Conservation (phyloP, 2,888 invertebrate species). For the Volucella zonaria region DNA sequence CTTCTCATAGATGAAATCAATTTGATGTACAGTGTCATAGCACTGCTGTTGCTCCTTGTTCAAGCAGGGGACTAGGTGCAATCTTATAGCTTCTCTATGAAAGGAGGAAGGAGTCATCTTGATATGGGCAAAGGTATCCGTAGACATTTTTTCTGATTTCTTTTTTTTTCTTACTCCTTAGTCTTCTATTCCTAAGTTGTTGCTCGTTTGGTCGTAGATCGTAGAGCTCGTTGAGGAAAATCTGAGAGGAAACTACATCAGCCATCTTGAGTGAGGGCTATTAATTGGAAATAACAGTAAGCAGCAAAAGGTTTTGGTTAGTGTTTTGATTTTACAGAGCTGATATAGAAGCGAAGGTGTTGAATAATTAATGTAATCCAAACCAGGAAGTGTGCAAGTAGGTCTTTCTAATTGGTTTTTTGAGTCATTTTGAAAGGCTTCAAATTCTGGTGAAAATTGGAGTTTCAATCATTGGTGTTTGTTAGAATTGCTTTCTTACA, state of each 20-base stretch:
- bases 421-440: slow-evolving; percentile 1
- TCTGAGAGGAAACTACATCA: slow-evolving; percentile 7
- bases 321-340: slow-evolving; percentile 43
- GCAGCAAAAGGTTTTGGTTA: slow-evolving; percentile 22
- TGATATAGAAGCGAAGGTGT: slow-evolving; percentile 68
- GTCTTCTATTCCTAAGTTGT: slow-evolving; percentile 10
- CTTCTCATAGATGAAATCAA: slow-evolving; percentile 74
- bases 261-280: slow-evolving; percentile 33
- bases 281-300: slow-evolving; percentile 69
- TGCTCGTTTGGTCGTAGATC: slow-evolving; percentile 14
- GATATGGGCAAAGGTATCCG: slow-evolving; percentile 56
- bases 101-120: slow-evolving; percentile 70
- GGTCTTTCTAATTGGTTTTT: slow-evolving; percentile 51
- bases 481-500: too few relatives aligned
- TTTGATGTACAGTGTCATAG: slow-evolving; percentile 74
- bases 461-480: too few relatives aligned
- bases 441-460: not conserved
- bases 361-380: slow-evolving; percentile 70
- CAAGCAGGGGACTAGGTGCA: slow-evolving; percentile 29
- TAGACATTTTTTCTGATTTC: slow-evolving; percentile 36
- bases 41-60: slow-evolving; percentile 58
- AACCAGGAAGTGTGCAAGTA: slow-evolving; percentile 58
- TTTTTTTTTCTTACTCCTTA: slow-evolving; percentile 37
- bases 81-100: slow-evolving; percentile 55
- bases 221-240: slow-evolving; percentile 33